Evolutionary conservation across 2,888 invertebrate genomes (phyloP).

Genomic region (Caenorhabditis imperialis): DNA sequence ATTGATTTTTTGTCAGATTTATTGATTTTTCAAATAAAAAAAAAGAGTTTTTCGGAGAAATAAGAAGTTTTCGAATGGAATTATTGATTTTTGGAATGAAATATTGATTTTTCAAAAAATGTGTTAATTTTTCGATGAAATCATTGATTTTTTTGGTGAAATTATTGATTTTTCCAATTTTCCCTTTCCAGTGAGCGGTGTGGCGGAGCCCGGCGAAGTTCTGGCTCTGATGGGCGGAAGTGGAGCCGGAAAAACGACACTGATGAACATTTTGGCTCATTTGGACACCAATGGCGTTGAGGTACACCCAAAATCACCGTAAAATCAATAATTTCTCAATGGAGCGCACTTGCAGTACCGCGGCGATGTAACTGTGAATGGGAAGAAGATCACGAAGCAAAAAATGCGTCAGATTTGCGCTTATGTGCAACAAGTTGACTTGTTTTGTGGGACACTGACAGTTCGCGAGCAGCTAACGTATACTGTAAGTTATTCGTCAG

Average conservation of each 20-base stretch:
- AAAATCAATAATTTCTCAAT: not conserved
- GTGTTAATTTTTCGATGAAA: too few relatives aligned
- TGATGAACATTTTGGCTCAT: constrained; percentile 88
- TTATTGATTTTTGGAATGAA: too few relatives aligned
- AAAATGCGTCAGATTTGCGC: constrained; percentile 84
- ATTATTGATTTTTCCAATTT: not conserved
- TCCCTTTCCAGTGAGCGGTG: constrained; percentile 63
- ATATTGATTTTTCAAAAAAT: too few relatives aligned
- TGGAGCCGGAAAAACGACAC: constrained; percentile 91
- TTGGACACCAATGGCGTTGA: constrained; percentile 79
- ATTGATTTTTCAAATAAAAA: not conserved
- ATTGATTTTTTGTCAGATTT: constrained; percentile 1
- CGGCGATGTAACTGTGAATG: constrained; percentile 69
- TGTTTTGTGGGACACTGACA: constrained; percentile 88
- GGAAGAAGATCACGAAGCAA: constrained; percentile 56
- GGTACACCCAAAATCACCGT: constrained; percentile 8
- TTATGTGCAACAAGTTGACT: constrained; percentile 91
- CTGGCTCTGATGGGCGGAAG: constrained; percentile 80
- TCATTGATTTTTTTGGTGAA: not conserved
- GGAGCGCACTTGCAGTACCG: constrained; percentile 34
- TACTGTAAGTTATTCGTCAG: constrained; percentile 82
- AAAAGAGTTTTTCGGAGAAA: not conserved
- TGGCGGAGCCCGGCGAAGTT: constrained; percentile 68
- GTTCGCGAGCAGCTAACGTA: constrained; percentile 90
- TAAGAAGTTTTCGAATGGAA: not conserved